Base-by-base conservation (phyloP, 1,140 invertebrate genomes). In the Calliopsis andreniformis region DNA sequence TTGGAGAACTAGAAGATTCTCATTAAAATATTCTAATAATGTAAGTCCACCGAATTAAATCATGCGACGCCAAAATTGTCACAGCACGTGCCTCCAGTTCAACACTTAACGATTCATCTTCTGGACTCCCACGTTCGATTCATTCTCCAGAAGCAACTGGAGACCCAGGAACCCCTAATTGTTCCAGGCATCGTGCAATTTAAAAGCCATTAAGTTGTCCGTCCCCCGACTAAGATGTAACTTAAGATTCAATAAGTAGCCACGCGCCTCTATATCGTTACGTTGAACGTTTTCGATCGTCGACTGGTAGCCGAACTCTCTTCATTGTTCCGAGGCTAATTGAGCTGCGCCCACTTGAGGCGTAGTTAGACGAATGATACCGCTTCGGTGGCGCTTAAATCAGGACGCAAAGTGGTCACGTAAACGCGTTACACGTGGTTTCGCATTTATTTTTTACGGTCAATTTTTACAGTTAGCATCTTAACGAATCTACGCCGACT, bases 261-360 rank as follows among this genome's bases (percentile, higher is more conserved):
- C 43, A 30, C 42, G 59, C 42, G 42, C 47, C 43, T 80, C 69
- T 49, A 49, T 81, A 76, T 69, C 70, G 72, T 62, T 80, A 66
- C 80, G 67, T 69, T 28, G 45, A 69, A 20, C 61, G 56, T 78
- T 47, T n/a, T 71, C 49, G 55, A 81, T 67, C 73, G 67, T 25
- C 68, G 80, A 82, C 78, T 78, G 73, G n/a, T n/a, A 73, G 82
- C 72, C 59, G 56, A n/a, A n/a, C 73, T 56, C 49, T 51, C 59
- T n/a, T 63, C 69, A 69, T 68, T 79, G 73, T 82, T 67, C 63
- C 45, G 66, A 28, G 43, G 51, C 76, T 82, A 82, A 83, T 83
- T 53, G 76, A 83, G 70, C 70, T 45, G 80, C 81, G 56, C 66
- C 66, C 80, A 75, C 55, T 83, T 45, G 64, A 82, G 73, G 61